Evolutionary conservation across 1,140 invertebrate genomes (phyloP).

Genomic region (Drosophila lowei): DNA sequence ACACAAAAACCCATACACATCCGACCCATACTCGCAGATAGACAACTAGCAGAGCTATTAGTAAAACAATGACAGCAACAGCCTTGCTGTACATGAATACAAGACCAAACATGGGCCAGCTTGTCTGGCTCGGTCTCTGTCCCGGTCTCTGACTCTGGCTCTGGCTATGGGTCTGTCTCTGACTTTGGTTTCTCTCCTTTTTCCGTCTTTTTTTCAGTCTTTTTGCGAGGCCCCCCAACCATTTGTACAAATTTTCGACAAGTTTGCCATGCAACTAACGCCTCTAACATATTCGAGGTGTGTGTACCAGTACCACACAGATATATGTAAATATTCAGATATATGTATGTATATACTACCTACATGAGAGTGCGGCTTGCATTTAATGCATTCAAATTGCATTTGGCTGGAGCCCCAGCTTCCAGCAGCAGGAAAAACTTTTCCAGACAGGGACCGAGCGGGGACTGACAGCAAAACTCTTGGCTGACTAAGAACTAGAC

Average conservation of each 20-base stretch:
- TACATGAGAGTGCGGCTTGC: slow-evolving; percentile 39
- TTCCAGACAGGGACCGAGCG: slow-evolving; percentile 13
- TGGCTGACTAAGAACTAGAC: slow-evolving; percentile 33
- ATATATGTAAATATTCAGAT: slow-evolving; percentile 28
- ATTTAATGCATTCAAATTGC: slow-evolving; percentile 64
- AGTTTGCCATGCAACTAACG: slow-evolving; percentile 45
- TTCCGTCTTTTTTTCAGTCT: slow-evolving; percentile 6
- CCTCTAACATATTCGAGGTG: slow-evolving; percentile 41
- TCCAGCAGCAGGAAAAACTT: slow-evolving; percentile 33
- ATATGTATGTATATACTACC: slow-evolving; percentile 17
- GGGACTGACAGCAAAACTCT: slow-evolving; percentile 2
- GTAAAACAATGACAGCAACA: slow-evolving; percentile 77
- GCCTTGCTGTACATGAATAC: slow-evolving; percentile 68
- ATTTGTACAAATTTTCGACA: slow-evolving; percentile 46
- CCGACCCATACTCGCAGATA: slow-evolving; percentile 19
- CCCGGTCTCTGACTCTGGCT: slow-evolving; percentile 8
- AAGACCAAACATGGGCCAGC: slow-evolving; percentile 64
- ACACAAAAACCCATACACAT: slow-evolving; percentile 23
- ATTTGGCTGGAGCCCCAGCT: slow-evolving; percentile 45
- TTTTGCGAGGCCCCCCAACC: slow-evolving; percentile 17
- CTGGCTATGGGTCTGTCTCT: slow-evolving; percentile 24
- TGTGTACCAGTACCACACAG: slow-evolving; percentile 11
- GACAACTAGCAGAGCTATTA: slow-evolving; percentile 72
- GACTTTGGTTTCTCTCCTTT: slow-evolving; percentile 48
- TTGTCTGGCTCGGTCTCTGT: slow-evolving; percentile 44